phyloP scores from a whole-genome alignment of 2,113 vertebrate species.

The Myotis yumanensis region DNA sequence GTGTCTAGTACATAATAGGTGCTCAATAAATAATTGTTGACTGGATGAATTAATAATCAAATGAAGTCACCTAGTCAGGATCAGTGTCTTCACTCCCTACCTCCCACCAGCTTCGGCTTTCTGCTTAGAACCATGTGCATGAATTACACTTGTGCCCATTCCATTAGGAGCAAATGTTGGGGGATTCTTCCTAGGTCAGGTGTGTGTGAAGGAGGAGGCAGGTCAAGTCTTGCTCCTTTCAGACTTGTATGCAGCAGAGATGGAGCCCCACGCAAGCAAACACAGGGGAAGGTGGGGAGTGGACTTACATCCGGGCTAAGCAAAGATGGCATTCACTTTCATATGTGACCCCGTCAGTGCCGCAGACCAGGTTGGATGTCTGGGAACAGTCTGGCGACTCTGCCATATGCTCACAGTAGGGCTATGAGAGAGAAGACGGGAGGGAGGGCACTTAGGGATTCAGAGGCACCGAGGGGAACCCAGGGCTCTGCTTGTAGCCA shows the following conservation, averaged over 20 bases:
- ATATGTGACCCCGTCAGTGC: constrained; percentile 71
- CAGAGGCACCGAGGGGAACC: background rate
- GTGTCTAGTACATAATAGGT: background rate
- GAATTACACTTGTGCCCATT: background rate
- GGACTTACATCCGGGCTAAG: constrained; percentile 64
- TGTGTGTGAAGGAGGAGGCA: background rate
- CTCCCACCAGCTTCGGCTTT: background rate
- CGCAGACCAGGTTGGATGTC: constrained; percentile 53
- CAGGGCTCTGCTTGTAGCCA: background rate
- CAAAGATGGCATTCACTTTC: constrained; percentile 75
- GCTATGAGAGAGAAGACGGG: constrained; percentile 59
- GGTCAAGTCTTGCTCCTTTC: background rate
- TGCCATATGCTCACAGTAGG: constrained; percentile 73
- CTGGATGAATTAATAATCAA: constrained; percentile 27
- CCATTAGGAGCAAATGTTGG: background rate
- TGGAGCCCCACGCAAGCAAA: background rate
- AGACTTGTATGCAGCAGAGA: background rate
- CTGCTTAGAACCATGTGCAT: background rate
- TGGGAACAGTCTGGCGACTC: constrained; percentile 61
- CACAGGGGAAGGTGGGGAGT: background rate
- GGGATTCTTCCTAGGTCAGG: background rate
- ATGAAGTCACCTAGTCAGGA: background rate
- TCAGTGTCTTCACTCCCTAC: background rate
- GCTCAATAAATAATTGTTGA: constrained; percentile 18
- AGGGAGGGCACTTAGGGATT: background rate